Conservation (phyloP, 2,113 vertebrate genomes). For the Bos javanicus region DNA sequence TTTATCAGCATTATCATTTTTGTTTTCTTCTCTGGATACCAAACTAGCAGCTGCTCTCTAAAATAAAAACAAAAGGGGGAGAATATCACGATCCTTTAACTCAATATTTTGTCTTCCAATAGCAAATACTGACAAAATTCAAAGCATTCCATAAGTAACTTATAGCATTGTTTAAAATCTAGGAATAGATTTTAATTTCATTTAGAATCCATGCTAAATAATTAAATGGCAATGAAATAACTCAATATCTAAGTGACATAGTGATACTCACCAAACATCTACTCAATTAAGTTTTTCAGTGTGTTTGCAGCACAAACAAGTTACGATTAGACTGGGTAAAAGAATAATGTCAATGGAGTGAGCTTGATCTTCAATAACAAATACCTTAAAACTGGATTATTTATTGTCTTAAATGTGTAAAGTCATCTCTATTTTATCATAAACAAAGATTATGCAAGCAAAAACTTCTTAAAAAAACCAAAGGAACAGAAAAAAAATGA, state of each 20-base stretch:
- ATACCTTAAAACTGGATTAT: neutral
- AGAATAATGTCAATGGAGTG: neutral
- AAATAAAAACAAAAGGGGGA: slow-evolving; percentile 48
- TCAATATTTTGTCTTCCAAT: neutral
- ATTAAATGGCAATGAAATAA: slow-evolving; percentile 39
- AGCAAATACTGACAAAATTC: neutral
- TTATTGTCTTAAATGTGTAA: neutral
- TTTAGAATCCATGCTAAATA: slow-evolving; percentile 26
- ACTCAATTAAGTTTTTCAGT: neutral
- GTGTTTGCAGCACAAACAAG: neutral
- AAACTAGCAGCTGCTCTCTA: slow-evolving; percentile 97
- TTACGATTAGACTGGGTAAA: slow-evolving; percentile 11
- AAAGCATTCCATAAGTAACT: slow-evolving; percentile 14
- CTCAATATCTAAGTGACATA: neutral
- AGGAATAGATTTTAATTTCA: neutral
- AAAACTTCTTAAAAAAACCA: neutral
- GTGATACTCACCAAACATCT: neutral
- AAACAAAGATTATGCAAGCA: neutral
- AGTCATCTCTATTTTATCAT: neutral
- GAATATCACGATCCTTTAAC: neutral
- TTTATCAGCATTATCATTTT: slow-evolving; percentile 83
- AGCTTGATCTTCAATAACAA: neutral
- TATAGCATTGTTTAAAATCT: neutral
- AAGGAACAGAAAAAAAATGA: neutral
- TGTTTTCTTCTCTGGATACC: slow-evolving; percentile 90